A percentile compares a stretch with the other conserved stretches of the same genome.
Evolutionary conservation across 2,113 vertebrate genomes (phyloP).

Genomic region (Eublepharis macularius): DNA sequence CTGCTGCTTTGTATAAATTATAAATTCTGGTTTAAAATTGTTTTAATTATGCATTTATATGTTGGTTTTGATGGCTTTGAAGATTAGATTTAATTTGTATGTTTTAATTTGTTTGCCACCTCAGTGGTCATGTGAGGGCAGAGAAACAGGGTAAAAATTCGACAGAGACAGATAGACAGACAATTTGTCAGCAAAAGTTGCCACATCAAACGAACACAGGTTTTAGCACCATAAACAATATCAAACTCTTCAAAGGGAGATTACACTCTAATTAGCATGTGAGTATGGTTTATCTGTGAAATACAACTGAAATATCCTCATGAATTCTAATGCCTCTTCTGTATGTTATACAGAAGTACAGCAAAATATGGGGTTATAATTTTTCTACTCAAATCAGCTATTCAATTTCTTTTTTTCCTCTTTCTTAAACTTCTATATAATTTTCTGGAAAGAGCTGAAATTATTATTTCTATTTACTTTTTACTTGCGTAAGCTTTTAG

Average conservation of each 20-base stretch:
- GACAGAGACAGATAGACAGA: no score
- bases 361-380: background rate
- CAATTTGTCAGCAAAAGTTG: background rate
- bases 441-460: background rate
- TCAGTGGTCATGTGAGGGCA: no score
- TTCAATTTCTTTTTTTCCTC: background rate
- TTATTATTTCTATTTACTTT: constrained; percentile 46
- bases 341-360: background rate
- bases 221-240: background rate
- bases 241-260: background rate
- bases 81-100: no score
- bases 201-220: background rate
- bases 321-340: background rate
- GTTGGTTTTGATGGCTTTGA: no score
- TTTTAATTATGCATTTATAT: no score
- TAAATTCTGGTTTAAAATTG: no score
- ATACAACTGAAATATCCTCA: background rate
- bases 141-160: no score
- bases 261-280: background rate
- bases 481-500: constrained; percentile 46
- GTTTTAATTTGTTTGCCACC: no score
- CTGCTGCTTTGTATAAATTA: no score
- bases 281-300: background rate
- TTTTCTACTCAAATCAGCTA: background rate
- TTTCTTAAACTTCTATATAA: constrained; percentile 25